A percentile compares a stretch with the other conserved stretches of the same genome.
These are phyloP conservation scores for Chaetodon auriga DNA, from an alignment of 2,113 vertebrate genomes.

Conservation along the genomic window DNA sequence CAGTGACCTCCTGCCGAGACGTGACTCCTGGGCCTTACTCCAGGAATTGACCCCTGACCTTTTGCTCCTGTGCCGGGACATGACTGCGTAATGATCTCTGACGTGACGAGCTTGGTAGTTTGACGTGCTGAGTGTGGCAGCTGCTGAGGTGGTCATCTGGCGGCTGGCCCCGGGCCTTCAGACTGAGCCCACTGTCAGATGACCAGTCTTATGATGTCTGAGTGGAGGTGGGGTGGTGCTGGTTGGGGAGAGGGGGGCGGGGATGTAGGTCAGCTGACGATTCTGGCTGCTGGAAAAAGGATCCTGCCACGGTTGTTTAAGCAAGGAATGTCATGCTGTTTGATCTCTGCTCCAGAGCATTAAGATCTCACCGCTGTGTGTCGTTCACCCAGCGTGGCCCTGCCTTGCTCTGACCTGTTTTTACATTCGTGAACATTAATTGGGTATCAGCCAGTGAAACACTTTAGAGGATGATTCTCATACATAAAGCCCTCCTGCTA, in stretches of 20 bases:
- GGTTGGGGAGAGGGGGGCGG: not conserved
- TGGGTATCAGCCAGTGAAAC: conserved; percentile 26
- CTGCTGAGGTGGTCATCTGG: conserved; percentile 25
- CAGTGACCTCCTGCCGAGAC: conserved; percentile 15
- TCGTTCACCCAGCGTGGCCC: not conserved
- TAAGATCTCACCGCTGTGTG: conserved; percentile 2
- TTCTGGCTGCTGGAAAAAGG: conserved; percentile 40
- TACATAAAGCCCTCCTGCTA: conserved; percentile 4
- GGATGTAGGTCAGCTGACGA: conserved; percentile 60
- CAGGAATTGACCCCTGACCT: conserved; percentile 48
- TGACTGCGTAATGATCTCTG: conserved; percentile 2
- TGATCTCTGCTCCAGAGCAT: conserved; percentile 42
- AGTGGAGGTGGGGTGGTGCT: conserved; percentile 31
- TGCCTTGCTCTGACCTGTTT: conserved; percentile 25
- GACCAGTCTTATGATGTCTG: conserved; percentile 79
- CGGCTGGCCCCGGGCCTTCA: conserved; percentile 8
- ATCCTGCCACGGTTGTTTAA: conserved; percentile 63
- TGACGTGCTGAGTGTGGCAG: conserved; percentile 7
- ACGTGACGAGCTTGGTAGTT: not conserved
- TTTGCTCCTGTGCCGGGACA: not conserved
- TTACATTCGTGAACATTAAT: conserved; percentile 40
- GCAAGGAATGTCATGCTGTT: conserved; percentile 62
- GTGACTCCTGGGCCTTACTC: not conserved
- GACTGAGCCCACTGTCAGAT: conserved; percentile 64
- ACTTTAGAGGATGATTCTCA: not conserved